Evolutionary conservation across 2,797 vertebrate genomes (phyloP).

Genomic region (Myotis pilosus): DNA sequence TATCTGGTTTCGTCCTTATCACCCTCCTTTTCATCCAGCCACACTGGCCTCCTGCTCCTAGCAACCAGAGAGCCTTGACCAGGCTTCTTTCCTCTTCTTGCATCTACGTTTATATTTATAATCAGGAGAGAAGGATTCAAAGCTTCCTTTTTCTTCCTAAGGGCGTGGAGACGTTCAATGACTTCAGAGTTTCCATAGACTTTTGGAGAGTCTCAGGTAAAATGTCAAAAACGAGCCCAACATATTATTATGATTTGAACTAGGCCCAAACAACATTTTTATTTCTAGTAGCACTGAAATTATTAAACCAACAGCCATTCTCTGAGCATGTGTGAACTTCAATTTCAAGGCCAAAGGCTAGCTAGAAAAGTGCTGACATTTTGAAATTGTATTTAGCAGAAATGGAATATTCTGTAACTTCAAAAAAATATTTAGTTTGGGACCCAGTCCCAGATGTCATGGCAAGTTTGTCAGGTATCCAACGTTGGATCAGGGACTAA

Average conservation of each 20-base stretch:
- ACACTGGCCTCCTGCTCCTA: neutral
- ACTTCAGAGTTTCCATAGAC: slow-evolving; percentile 40
- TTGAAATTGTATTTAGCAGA: slow-evolving; percentile 49
- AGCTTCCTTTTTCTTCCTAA: slow-evolving; percentile 43
- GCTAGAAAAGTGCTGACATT: slow-evolving; percentile 58
- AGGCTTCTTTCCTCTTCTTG: neutral
- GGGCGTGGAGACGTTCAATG: neutral
- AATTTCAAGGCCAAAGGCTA: slow-evolving; percentile 57
- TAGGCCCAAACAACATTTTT: neutral
- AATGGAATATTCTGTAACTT: slow-evolving; percentile 37
- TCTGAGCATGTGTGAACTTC: slow-evolving; percentile 57
- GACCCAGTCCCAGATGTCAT: neutral
- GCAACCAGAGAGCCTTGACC: neutral
- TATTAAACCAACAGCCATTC: slow-evolving; percentile 41
- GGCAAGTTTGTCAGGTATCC: neutral
- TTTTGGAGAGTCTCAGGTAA: slow-evolving; percentile 30
- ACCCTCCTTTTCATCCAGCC: neutral
- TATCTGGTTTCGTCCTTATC: neutral
- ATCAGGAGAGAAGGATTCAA: slow-evolving; percentile 16
- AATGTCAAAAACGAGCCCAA: slow-evolving; percentile 43
- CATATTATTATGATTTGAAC: slow-evolving; percentile 48
- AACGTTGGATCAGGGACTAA: neutral
- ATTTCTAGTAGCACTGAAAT: slow-evolving; percentile 62
- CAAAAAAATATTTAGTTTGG: slow-evolving; percentile 46
- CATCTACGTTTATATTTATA: slow-evolving; percentile 34